phyloP scores from a whole-genome alignment of 2,113 vertebrate species.

The Gopherus evgoodei region DNA sequence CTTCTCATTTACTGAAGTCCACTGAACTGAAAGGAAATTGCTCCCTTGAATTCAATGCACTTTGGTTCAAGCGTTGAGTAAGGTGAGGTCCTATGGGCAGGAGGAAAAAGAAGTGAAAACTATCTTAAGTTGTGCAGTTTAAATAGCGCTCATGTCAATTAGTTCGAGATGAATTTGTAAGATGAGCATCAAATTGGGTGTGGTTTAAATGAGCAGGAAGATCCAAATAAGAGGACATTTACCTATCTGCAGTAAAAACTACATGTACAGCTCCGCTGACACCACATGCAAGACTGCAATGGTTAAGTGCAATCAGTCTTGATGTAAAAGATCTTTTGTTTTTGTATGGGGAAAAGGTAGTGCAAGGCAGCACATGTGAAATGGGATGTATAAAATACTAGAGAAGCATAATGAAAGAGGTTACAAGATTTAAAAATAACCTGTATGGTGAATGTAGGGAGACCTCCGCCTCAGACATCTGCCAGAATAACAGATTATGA shows the following conservation, averaged over 20 bases:
- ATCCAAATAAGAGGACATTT: not conserved
- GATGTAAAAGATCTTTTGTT: not conserved
- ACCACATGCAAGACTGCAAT: not conserved
- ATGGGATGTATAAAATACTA: not conserved
- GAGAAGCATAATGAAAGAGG: fast-evolving
- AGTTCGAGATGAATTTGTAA: not conserved
- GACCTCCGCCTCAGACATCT: not conserved
- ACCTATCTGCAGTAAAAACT: not conserved
- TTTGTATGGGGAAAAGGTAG: not conserved
- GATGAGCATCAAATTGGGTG: not conserved
- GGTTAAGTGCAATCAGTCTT: not conserved
- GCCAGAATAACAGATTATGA: not conserved
- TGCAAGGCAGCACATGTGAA: not conserved
- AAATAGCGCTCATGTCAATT: not conserved
- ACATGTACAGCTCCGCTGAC: not conserved
- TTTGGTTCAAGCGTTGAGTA: not conserved
- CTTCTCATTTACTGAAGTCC: not conserved
- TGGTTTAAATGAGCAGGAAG: not conserved
- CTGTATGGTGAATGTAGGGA: not conserved
- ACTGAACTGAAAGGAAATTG: not conserved
- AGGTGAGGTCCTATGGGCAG: not conserved
- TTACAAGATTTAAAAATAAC: not conserved
- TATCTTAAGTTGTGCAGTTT: not conserved
- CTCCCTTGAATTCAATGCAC: not conserved
- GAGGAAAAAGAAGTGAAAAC: not conserved